These are phyloP conservation scores for Hartigia nigra DNA, from an alignment of 2,888 invertebrate genomes.

Conservation along the genomic window DNA sequence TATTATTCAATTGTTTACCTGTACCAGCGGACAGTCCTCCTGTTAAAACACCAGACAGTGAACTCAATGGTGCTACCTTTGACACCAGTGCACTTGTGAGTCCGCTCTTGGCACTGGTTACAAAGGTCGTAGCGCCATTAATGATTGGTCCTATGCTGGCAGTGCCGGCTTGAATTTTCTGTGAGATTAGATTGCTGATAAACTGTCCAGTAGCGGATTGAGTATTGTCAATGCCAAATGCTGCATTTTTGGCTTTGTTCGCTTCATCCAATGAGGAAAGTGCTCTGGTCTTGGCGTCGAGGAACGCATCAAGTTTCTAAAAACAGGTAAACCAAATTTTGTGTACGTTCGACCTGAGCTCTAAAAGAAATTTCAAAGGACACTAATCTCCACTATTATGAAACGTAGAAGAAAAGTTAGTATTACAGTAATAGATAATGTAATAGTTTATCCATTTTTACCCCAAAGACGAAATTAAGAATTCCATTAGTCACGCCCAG, in stretches of 20 bases:
- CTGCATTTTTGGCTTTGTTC: constrained; percentile 81
- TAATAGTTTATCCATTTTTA: constrained; percentile 65
- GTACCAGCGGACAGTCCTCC: constrained; percentile 58
- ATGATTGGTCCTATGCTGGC: constrained; percentile 69
- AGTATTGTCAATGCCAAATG: constrained; percentile 79
- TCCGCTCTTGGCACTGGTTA: constrained; percentile 49
- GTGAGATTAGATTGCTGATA: constrained; percentile 75
- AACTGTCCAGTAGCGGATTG: constrained; percentile 70
- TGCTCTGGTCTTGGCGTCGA: constrained; percentile 82
- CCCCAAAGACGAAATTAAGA: constrained; percentile 85
- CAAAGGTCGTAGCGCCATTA: constrained; percentile 73
- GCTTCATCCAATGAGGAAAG: constrained; percentile 76
- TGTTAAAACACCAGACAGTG: constrained; percentile 71
- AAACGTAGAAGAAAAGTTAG: neutral
- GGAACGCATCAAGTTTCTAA: constrained; percentile 85
- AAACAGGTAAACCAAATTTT: constrained; percentile 39
- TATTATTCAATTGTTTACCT: neutral
- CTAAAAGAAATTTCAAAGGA: neutral
- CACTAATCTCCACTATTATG: constrained; percentile 1
- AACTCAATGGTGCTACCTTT: constrained; percentile 64
- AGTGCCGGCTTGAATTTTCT: constrained; percentile 76
- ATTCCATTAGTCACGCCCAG: constrained; percentile 84
- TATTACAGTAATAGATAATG: neutral
- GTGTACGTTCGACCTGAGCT: neutral
- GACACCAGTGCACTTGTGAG: constrained; percentile 50